These are phyloP conservation scores for Erynnis tages DNA, from an alignment of 2,888 invertebrate species.

Conservation along the genomic window DNA sequence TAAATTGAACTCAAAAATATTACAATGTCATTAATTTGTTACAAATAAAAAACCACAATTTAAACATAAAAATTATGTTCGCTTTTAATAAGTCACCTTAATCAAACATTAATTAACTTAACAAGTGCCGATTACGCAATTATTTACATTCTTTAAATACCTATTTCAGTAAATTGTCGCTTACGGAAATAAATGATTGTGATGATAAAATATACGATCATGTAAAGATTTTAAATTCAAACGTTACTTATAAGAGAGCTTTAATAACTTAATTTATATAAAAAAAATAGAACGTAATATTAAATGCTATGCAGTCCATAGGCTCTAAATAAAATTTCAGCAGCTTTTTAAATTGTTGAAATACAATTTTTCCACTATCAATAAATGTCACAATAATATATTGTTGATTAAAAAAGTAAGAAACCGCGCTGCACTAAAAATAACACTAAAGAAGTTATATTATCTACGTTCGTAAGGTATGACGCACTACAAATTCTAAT, in stretches of 20 bases:
- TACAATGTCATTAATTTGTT: neutral
- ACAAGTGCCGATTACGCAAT: neutral
- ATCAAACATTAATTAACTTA: neutral
- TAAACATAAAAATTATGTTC: too few species aligned
- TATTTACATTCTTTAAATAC: slow-evolving; percentile 3
- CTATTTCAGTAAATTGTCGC: too few species aligned
- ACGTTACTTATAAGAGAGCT: slow-evolving; percentile 31
- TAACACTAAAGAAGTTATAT: slow-evolving; percentile 39
- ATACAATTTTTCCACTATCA: neutral
- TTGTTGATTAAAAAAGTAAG: neutral
- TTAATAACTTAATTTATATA: slow-evolving; percentile 15
- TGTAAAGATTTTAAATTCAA: slow-evolving; percentile 14
- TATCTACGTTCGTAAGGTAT: slow-evolving; percentile 7
- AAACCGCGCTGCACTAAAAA: slow-evolving; percentile 9
- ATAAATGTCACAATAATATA: neutral
- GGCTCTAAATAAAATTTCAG: neutral
- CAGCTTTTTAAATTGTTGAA: neutral
- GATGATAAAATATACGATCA: neutral
- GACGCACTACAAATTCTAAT: neutral
- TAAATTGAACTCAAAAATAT: neutral
- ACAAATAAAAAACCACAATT: too few species aligned
- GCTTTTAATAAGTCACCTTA: neutral
- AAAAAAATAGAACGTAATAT: slow-evolving; percentile 30
- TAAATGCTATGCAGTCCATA: slow-evolving; percentile 49
- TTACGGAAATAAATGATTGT: slow-evolving; percentile 13